Percentiles rank a stretch among this genome's conserved stretches.
These are phyloP conservation scores for Leucozona laternaria DNA, from an alignment of 2,888 invertebrate genomes.

Conservation along the genomic window DNA sequence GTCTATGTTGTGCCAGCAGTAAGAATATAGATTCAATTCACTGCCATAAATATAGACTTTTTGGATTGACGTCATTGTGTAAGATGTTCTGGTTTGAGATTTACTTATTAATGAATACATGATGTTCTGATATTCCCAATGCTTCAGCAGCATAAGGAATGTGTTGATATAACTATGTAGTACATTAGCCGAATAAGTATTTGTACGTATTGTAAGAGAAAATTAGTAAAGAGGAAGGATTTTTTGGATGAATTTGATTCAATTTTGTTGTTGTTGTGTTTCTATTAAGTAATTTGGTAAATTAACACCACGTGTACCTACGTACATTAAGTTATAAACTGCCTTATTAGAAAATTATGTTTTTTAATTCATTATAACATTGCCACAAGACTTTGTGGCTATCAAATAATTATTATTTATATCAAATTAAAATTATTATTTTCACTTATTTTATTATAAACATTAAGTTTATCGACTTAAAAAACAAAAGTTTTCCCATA, in stretches of 20 bases:
- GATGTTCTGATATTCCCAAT: slow-evolving; percentile 14
- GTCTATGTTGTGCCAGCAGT: neutral
- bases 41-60: slow-evolving; percentile 1
- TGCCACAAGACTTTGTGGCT: no score
- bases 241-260: neutral
- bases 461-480: no score
- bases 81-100: neutral
- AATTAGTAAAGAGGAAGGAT: neutral
- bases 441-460: no score
- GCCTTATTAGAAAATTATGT: no score
- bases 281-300: no score
- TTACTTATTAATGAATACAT: slow-evolving; percentile 38
- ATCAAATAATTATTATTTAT: no score
- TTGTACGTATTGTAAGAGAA: neutral
- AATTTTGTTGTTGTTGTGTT: neutral
- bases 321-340: no score
- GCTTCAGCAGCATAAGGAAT: neutral
- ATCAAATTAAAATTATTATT: no score
- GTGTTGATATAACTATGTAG: neutral
- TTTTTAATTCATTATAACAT: no score
- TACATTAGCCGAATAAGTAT: no score
- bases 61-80: slow-evolving; percentile 38
- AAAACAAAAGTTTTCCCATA: no score
- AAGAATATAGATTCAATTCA: neutral
- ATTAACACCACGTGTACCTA: no score